phyloP scores from a whole-genome alignment of 1,140 invertebrate genomes.

The Drosophila equinoxialis region DNA sequence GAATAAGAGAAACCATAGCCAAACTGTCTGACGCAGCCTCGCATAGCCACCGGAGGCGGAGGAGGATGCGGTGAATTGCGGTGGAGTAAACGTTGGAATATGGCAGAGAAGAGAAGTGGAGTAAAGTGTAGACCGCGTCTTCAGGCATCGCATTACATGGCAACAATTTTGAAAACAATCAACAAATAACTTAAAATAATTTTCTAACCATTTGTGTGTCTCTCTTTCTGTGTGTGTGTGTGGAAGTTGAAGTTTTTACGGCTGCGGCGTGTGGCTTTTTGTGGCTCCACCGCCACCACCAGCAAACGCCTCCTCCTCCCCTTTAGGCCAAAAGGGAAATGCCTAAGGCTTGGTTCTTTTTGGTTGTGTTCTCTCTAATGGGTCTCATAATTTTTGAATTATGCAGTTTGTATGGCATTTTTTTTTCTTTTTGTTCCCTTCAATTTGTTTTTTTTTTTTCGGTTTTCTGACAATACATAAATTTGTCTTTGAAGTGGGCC shows the following conservation, averaged over 20 bases:
- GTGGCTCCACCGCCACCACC: conserved; percentile 4
- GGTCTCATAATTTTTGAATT: conserved; percentile 71
- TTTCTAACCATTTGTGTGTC: conserved; percentile 49
- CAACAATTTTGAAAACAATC: conserved; percentile 63
- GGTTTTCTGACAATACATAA: conserved; percentile 72
- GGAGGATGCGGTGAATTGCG: not conserved
- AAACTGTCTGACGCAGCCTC: not conserved
- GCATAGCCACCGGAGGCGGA: conserved; percentile 12
- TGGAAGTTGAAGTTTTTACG: conserved; percentile 56
- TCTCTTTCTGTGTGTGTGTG: not conserved
- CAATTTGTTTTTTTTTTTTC: conserved; percentile 26
- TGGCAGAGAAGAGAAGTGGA: not conserved
- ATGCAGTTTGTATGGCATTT: conserved; percentile 57
- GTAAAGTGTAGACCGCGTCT: conserved; percentile 8
- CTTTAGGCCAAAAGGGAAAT: conserved; percentile 40
- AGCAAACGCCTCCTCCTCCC: not conserved
- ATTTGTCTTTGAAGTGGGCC: conserved; percentile 75
- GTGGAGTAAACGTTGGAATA: not conserved
- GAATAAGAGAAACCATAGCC: conserved; percentile 6
- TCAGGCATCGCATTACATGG: conserved; percentile 60
- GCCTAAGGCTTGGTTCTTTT: conserved; percentile 48
- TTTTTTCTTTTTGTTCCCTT: conserved; percentile 9
- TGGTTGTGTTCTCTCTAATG: conserved; percentile 50
- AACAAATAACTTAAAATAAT: conserved; percentile 55
- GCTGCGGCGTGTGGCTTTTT: conserved; percentile 55